These are phyloP conservation scores for Agriopis aurantiaria DNA, from an alignment of 2,888 invertebrate genomes.

Conservation along the genomic window DNA sequence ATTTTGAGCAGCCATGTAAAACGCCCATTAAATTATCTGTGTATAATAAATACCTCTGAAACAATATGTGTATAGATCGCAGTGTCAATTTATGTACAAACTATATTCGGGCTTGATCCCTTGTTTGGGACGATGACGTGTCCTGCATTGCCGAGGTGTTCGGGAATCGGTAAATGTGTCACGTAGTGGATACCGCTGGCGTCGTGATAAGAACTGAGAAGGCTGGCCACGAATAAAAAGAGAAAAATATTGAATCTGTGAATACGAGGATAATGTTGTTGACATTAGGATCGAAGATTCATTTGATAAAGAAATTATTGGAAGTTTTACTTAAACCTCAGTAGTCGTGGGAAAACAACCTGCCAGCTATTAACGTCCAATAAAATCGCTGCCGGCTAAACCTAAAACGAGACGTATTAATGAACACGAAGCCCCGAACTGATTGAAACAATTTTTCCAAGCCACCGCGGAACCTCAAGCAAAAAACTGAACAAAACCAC, in stretches of 20 bases:
- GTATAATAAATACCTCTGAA: not conserved
- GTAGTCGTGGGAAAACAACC: slow-evolving; percentile 30
- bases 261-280: not conserved
- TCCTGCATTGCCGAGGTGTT: slow-evolving; percentile 56
- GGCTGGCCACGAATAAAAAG: slow-evolving; percentile 21
- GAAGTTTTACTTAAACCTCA: not conserved
- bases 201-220: slow-evolving; percentile 55
- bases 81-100: slow-evolving; percentile 31
- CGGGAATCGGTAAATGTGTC: slow-evolving; percentile 65
- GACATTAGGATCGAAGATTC: not conserved
- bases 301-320: slow-evolving; percentile 21
- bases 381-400: slow-evolving; percentile 48
- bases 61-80: slow-evolving; percentile 13
- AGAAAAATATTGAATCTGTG: slow-evolving; percentile 6
- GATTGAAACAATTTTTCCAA: slow-evolving; percentile 67
- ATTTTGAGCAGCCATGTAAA: too few species aligned
- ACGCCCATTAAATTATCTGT: not conserved
- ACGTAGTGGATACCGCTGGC: slow-evolving; percentile 63
- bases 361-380: slow-evolving; percentile 45
- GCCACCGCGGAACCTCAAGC: slow-evolving; percentile 70
- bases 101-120: slow-evolving; percentile 34
- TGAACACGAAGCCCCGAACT: slow-evolving; percentile 60
- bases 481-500: slow-evolving; percentile 68
- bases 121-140: slow-evolving; percentile 54
- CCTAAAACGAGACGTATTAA: slow-evolving; percentile 57